These are phyloP conservation scores for Neoitamus cyanurus DNA, from an alignment of 2,888 invertebrate species.

Conservation along the genomic window DNA sequence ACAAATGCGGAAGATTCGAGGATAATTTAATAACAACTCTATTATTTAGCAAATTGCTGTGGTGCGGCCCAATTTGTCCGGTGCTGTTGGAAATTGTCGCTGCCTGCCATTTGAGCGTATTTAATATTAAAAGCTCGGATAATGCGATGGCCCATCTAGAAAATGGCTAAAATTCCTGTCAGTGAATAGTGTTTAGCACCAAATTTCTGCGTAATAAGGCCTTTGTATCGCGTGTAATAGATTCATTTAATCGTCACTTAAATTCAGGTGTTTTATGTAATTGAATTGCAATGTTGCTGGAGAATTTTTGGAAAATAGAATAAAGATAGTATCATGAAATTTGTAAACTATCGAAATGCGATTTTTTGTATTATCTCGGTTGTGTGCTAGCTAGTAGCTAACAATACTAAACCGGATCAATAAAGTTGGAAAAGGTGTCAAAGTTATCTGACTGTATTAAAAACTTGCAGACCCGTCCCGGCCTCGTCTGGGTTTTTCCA, in stretches of 20 bases:
- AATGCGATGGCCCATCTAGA: background rate
- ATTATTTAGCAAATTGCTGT: background rate
- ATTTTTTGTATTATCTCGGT: no score
- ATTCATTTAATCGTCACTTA: background rate
- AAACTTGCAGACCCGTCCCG: no score
- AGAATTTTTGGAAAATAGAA: no score
- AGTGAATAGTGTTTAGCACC: background rate
- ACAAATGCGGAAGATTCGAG: background rate
- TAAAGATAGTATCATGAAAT: no score
- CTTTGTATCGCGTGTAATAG: background rate
- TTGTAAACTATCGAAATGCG: no score
- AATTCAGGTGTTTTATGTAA: background rate
- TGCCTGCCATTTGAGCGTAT: background rate
- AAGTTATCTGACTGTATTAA: no score
- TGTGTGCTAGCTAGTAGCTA: no score
- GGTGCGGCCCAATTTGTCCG: background rate
- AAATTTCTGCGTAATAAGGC: background rate
- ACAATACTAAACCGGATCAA: no score
- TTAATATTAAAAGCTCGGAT: background rate
- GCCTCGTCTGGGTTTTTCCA: no score
- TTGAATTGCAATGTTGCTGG: background rate
- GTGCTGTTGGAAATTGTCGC: background rate
- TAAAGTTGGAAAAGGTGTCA: no score
- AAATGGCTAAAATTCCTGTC: background rate
- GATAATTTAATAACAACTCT: background rate